phyloP scores from a whole-genome alignment of 2,888 invertebrate species.

The Temnothorax rugatulus region DNA sequence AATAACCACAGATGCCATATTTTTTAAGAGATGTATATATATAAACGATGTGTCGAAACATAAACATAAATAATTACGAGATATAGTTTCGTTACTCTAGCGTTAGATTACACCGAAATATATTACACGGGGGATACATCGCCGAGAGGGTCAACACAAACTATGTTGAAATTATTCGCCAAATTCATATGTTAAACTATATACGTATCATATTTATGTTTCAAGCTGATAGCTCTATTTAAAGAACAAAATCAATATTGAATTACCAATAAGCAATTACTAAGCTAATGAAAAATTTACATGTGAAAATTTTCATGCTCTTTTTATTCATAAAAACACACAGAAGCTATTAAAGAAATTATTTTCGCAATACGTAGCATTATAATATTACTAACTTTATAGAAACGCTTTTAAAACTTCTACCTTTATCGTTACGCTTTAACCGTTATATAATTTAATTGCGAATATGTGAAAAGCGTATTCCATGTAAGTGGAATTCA shows the following conservation, averaged over 20 bases:
- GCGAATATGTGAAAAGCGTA: background rate
- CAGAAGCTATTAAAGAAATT: background rate
- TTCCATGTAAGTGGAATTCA: background rate
- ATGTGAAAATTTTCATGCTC: background rate
- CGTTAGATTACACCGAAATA: background rate
- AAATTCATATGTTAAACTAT: background rate
- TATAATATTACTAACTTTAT: background rate
- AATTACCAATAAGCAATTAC: background rate
- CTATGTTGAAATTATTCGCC: background rate
- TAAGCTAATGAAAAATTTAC: background rate
- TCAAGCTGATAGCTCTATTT: background rate
- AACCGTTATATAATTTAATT: background rate
- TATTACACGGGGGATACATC: background rate
- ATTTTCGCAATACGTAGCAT: background rate
- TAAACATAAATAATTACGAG: background rate
- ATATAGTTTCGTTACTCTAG: background rate
- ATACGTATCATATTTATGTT: background rate
- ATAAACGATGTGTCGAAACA: background rate
- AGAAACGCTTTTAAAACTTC: background rate
- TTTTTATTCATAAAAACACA: slow-evolving; percentile 17
- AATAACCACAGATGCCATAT: background rate
- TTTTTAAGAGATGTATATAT: background rate
- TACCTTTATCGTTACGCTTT: background rate
- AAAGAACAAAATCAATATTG: background rate
- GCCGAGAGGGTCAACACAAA: background rate